These are phyloP conservation scores for Callaeas wilsoni DNA, from an alignment of 2,113 vertebrate genomes.

Conservation along the genomic window DNA sequence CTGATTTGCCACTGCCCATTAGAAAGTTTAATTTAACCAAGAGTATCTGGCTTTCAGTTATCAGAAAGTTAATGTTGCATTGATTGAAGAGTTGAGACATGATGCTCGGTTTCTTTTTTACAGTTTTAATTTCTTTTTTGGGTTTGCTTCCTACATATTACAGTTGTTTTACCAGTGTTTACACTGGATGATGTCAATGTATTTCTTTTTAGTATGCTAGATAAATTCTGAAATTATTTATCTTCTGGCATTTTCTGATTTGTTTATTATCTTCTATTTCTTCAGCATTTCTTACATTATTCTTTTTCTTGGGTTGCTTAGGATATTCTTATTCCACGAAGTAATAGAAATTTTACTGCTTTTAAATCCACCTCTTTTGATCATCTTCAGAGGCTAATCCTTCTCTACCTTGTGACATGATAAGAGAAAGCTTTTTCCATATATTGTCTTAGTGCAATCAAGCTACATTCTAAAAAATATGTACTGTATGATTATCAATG, in stretches of 20 bases:
- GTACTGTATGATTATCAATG: not conserved
- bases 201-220: not conserved
- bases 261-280: not conserved
- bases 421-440: not conserved
- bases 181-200: not conserved
- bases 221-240: not conserved
- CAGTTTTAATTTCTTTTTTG: not conserved
- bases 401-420: not conserved
- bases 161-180: not conserved
- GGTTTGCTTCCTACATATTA: not conserved
- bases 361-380: not conserved
- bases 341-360: not conserved
- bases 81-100: not conserved
- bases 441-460: not conserved
- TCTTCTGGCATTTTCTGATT: not conserved
- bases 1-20: not conserved
- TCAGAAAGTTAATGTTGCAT: not conserved
- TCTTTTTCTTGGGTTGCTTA: not conserved
- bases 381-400: not conserved
- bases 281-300: not conserved
- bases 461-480: not conserved
- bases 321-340: not conserved
- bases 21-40: not conserved
- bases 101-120: not conserved
- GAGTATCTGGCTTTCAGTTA: not conserved